These are phyloP conservation scores for Ephydatia muelleri DNA, from an alignment of 37 sponge, comb jelly and placozoan species.

Conservation along the genomic window DNA sequence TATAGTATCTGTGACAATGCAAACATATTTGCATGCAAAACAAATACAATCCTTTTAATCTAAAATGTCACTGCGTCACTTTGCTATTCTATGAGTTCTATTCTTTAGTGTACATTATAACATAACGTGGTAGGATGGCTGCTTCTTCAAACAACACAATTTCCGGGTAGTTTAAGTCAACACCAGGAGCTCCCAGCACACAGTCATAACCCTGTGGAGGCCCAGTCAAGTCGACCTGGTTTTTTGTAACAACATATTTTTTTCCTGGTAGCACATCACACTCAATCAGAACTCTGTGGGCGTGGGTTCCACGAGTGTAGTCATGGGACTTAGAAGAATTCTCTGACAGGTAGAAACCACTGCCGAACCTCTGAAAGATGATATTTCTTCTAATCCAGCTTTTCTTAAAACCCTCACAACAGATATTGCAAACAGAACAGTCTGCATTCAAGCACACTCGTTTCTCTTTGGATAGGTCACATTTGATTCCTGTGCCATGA, in stretches of 20 bases:
- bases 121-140: slow-evolving; percentile 57
- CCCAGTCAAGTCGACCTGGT: slow-evolving; percentile 27
- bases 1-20: too few species aligned
- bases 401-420: slow-evolving; percentile 47
- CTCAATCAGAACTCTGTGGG: slow-evolving; percentile 62
- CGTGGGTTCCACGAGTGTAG: slow-evolving; percentile 69
- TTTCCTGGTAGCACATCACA: slow-evolving; percentile 65
- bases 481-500: too few species aligned
- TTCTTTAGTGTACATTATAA: slow-evolving; percentile 70
- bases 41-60: too few species aligned
- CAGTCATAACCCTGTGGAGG: slow-evolving; percentile 64
- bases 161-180: slow-evolving; percentile 56
- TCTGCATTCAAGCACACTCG: slow-evolving; percentile 39
- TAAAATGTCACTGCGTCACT: too few species aligned
- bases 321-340: slow-evolving; percentile 82
- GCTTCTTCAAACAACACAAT: slow-evolving; percentile 63
- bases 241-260: slow-evolving; percentile 34
- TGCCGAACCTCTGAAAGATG: slow-evolving; percentile 62
- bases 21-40: too few species aligned
- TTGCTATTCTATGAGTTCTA: too few species aligned
- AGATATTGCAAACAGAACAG: slow-evolving; percentile 73
- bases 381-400: slow-evolving; percentile 48
- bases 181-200: slow-evolving; percentile 59
- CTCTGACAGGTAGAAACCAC: slow-evolving; percentile 76
- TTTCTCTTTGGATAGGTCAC: too few species aligned